Percentiles rank a stretch among this genome's conserved stretches.
phyloP scores from a whole-genome alignment of 2,113 vertebrate species.

The Quiscalus mexicanus region DNA sequence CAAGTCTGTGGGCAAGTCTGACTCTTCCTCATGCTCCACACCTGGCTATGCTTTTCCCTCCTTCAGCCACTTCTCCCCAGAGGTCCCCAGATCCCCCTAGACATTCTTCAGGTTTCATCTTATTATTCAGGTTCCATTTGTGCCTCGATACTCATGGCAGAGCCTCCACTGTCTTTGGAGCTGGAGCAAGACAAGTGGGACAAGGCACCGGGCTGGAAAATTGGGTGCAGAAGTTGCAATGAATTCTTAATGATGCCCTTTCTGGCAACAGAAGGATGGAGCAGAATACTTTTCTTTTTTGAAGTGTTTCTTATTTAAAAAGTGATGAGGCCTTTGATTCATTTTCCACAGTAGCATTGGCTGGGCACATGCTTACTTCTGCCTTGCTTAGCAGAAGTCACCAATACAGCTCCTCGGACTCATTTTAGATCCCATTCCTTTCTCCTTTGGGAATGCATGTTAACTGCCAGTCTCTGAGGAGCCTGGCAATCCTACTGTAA shows the following conservation, averaged over 20 bases:
- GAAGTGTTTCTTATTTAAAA: conserved; percentile 52
- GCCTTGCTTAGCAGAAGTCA: not conserved
- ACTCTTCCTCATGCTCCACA: not conserved
- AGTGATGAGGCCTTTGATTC: conserved; percentile 45
- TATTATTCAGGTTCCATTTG: conserved; percentile 52
- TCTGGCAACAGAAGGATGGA: conserved; percentile 23
- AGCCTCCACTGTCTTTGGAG: conserved; percentile 33
- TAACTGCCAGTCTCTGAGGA: not conserved
- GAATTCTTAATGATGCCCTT: conserved; percentile 73
- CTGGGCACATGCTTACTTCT: not conserved
- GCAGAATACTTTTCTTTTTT: conserved; percentile 30
- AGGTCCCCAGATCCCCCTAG: not conserved
- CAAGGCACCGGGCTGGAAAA: conserved; percentile 76
- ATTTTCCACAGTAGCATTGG: not conserved
- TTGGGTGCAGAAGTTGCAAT: conserved; percentile 71
- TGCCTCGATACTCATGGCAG: not conserved
- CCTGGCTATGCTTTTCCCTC: not conserved
- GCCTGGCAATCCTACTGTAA: not conserved
- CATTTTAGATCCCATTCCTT: not conserved
- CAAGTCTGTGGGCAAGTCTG: not conserved
- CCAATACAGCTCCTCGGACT: not conserved
- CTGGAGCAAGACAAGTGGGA: conserved; percentile 54
- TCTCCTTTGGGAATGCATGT: not conserved
- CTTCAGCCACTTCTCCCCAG: not conserved
- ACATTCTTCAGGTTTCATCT: not conserved